Evolutionary conservation across 2,888 invertebrate species (phyloP), one percentile per base, ranked within the genome.

Genomic region (Sphecodes monilicornis): DNA sequence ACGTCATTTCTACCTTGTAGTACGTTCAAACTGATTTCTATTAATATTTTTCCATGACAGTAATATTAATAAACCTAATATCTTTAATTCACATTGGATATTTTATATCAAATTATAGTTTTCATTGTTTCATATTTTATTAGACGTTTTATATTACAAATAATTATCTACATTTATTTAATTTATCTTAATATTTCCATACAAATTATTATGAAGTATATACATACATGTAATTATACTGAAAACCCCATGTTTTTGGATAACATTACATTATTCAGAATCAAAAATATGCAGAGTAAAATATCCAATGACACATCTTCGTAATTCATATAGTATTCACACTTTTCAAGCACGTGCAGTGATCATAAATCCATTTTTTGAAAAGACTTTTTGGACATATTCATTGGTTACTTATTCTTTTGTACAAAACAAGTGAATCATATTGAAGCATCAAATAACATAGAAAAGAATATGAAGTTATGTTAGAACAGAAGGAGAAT

Each of bases 21-120:
- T 57, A 22, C 22, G 36, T 81, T 43, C 26, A 3, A 73, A 77
- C 73, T 83, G 16, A 73, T 81, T 83, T 76, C 16, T 83, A 70
- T n/a, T 13, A 50, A 72, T 70, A 26, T 64, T 81, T 80, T 54
- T 60, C 60, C 60, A 76, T 76, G 69, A 72, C 57, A 22, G 1
- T 72, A 76, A 72, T 72, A 50, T 26, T 70, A 72, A 83, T 32
- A 60, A n/a, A 81, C 36, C 50, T 69, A 26, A 50, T 60, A 22
- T 50, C 70, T 74, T 60, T 78, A 50, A 6, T 11, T n/a, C 22
- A 22, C n/a, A 54, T n/a, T 54, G n/a, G n/a, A 54, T 54, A 74
- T 50, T 60, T 60, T 60, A 13, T 60, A 60, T 32, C 18, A 29
- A 29, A 60, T 60, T 18, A 36, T 78, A 78, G n/a, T 29, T 60